phyloP scores from a whole-genome alignment of 2,888 invertebrate species.

The Hirtodrosophila trivittata region DNA sequence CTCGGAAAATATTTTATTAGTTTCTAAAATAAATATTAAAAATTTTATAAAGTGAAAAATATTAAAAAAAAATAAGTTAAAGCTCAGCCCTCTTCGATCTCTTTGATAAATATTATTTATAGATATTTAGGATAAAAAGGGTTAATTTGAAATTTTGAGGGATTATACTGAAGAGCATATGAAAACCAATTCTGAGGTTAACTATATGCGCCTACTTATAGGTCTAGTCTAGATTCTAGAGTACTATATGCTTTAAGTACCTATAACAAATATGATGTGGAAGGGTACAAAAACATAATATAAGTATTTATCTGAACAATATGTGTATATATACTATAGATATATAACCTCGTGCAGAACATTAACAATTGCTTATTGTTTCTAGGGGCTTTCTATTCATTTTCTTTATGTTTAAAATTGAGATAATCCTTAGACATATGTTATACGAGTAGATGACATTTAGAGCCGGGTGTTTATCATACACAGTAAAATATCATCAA shows the following conservation, averaged over 20 bases:
- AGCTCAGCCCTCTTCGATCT: neutral
- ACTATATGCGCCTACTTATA: constrained; percentile 52
- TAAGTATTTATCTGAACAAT: constrained; percentile 23
- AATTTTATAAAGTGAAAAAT: neutral
- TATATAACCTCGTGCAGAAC: constrained; percentile 61
- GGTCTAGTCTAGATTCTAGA: constrained; percentile 25
- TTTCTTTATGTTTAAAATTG: constrained; percentile 60
- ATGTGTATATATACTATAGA: constrained; percentile 10
- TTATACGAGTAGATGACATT: constrained; percentile 27
- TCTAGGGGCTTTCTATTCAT: constrained; percentile 13
- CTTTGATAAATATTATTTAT: neutral
- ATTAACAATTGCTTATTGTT: constrained; percentile 72
- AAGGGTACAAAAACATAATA: constrained; percentile 32
- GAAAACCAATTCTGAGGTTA: constrained; percentile 78
- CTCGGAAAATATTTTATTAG: too few species aligned
- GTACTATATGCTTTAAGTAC: constrained; percentile 24
- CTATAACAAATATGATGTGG: constrained; percentile 47
- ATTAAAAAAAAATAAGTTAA: neutral
- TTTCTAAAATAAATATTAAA: too few species aligned
- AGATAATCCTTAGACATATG: constrained; percentile 28
- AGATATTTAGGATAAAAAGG: constrained; percentile 10
- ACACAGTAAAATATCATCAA: constrained; percentile 75
- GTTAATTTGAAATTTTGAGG: constrained; percentile 9
- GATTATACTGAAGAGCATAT: constrained; percentile 37
- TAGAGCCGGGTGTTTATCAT: constrained; percentile 42